Conservation (phyloP, 2,797 vertebrate species). For the Gymnoscopelus braueri region DNA sequence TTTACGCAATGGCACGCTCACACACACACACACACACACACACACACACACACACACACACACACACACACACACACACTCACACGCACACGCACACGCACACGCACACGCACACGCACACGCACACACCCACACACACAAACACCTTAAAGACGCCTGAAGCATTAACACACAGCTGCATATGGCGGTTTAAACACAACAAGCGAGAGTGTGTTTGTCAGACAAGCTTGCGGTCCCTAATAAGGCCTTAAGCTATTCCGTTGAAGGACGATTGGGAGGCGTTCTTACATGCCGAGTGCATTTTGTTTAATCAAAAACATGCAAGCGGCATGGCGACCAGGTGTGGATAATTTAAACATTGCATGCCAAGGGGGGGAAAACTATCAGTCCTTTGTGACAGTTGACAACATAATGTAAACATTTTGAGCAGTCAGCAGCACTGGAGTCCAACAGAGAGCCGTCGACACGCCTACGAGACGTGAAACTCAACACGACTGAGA, state of each 20-base stretch:
- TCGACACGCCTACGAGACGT: too few species aligned
- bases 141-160: slow-evolving; percentile 51
- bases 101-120: neutral
- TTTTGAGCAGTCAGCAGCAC: slow-evolving; percentile 41
- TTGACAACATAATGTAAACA: slow-evolving; percentile 67
- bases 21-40: slow-evolving; percentile 33
- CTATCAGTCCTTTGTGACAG: slow-evolving; percentile 51
- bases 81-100: neutral
- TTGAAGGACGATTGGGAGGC: slow-evolving; percentile 59
- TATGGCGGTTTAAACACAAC: slow-evolving; percentile 74
- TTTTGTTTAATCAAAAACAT: slow-evolving; percentile 69
- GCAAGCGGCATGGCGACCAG: slow-evolving; percentile 71
- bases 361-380: slow-evolving; percentile 49
- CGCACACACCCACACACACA: neutral
- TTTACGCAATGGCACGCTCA: slow-evolving; percentile 59
- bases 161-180: slow-evolving; percentile 68
- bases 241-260: slow-evolving; percentile 69
- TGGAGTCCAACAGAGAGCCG: neutral
- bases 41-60: slow-evolving; percentile 31
- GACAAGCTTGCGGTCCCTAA: slow-evolving; percentile 70
- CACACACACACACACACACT: slow-evolving; percentile 10
- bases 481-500: too few species aligned
- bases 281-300: slow-evolving; percentile 68
- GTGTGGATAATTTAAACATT: slow-evolving; percentile 66
- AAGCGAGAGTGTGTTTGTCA: slow-evolving; percentile 66